Percentiles rank a stretch among this genome's conserved stretches.
Evolutionary conservation across 2,797 vertebrate genomes (phyloP).

Genomic region (Silurus lanzhouensis): DNA sequence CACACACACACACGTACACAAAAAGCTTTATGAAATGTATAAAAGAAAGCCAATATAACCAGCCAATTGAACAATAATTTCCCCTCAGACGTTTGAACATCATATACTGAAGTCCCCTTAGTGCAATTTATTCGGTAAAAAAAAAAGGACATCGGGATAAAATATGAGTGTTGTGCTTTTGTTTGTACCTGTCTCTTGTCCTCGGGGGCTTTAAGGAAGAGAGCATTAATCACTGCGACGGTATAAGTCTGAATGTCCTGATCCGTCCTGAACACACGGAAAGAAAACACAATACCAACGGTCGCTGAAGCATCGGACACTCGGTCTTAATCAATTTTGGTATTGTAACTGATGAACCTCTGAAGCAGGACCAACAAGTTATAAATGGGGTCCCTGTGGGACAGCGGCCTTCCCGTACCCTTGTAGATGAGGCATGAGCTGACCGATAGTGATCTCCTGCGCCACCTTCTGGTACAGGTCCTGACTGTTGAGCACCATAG

Average conservation of each 20-base stretch:
- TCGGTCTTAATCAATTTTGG: conserved; percentile 31
- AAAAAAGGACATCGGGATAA: conserved; percentile 21
- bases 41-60: too few relatives aligned
- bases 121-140: conserved; percentile 29
- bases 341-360: conserved; percentile 26
- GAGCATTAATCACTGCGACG: conserved; percentile 94
- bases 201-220: conserved; percentile 96
- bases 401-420: conserved; percentile 76
- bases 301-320: conserved; percentile 21
- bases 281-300: conserved; percentile 18
- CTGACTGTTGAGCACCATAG: conserved; percentile 98
- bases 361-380: conserved; percentile 14
- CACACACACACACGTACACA: too few relatives aligned
- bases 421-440: conserved; percentile 94
- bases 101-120: neutral
- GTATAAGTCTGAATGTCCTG: conserved; percentile 98
- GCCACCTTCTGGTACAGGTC: conserved; percentile 99
- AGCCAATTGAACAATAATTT: neutral
- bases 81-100: neutral
- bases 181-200: conserved; percentile 90
- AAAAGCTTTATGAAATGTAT: too few relatives aligned
- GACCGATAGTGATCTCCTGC: conserved; percentile 97
- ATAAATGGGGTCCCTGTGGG: conserved; percentile 1
- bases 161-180: conserved; percentile 26
- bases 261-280: conserved; percentile 78